Evolutionary conservation across 2,113 vertebrate species (phyloP), one percentile per base, ranked within the genome.

Genomic region (Eurypyga helias): DNA sequence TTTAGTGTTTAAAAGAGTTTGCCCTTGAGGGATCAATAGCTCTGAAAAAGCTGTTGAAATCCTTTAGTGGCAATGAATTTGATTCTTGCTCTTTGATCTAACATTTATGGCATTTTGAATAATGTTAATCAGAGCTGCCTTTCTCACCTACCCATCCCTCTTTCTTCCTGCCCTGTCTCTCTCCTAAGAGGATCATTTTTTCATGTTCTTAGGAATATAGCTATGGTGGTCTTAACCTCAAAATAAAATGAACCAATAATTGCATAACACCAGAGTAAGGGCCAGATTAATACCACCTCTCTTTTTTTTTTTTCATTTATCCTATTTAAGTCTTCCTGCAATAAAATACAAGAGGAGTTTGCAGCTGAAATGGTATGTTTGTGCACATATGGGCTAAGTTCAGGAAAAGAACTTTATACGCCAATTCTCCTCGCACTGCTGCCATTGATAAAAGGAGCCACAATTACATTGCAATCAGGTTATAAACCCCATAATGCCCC

Each of bases 1-100:
- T 64, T 36, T 64, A 23, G 79, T 43, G 26, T 82, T 94, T 84
- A 9, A 92, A 86, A 95, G 84, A 54, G 33, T 93, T 93, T 94
- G 88, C 85, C 41, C 83, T 65, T 89, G 87, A 87, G 75, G 67
- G 69, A 83, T 87, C 86, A 89, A 76, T 95, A 79, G 58, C 69
- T 83, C 80, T 62, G 82, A 62, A 82, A 92, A 89, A 88, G 36
- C 88, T 84, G 79, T 83, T 94, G 90, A 97, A 96, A 92, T 83
- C 75, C 66, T 87, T 87, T 58, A 36, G 66, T 80, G 75, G 75
- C 46, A 73, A 36, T 61, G 91, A 87, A 13, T 83, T 89, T 78
- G 45, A 69, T 89, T 93, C 73, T 87, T 67, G 65, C 23, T 87
- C 43, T 95, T 96, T 95, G 89, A 94, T 95, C 70, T 95, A 60